These are phyloP conservation scores for Antheraea assamensis DNA, from an alignment of 2,888 invertebrate genomes.

Conservation along the genomic window DNA sequence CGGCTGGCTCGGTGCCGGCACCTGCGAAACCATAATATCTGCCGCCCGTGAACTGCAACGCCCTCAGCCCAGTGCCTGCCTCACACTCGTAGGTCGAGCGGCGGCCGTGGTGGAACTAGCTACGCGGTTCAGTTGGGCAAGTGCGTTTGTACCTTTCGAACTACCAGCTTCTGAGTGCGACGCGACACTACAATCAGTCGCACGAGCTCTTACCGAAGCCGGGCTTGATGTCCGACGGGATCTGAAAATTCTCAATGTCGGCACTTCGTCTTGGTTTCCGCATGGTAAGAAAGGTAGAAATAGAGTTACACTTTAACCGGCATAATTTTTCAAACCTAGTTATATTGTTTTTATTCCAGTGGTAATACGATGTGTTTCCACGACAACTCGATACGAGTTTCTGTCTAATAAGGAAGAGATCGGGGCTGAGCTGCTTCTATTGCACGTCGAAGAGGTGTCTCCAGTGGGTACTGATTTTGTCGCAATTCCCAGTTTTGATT, in stretches of 20 bases:
- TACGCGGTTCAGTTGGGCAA: slow-evolving; percentile 50
- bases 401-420: neutral
- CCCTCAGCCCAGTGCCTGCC: slow-evolving; percentile 38
- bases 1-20: slow-evolving; percentile 46
- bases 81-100: slow-evolving; percentile 40
- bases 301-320: neutral
- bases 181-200: slow-evolving; percentile 39
- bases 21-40: slow-evolving; percentile 45
- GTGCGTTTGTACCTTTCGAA: slow-evolving; percentile 44
- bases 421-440: slow-evolving; percentile 31
- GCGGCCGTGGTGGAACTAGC: slow-evolving; percentile 46
- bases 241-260: slow-evolving; percentile 23
- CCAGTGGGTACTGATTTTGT: neutral
- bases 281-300: slow-evolving; percentile 44
- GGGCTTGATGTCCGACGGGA: slow-evolving; percentile 43
- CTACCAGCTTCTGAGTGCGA: slow-evolving; percentile 41
- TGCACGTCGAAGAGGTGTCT: slow-evolving; percentile 39
- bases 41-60: slow-evolving; percentile 42
- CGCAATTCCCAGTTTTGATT: neutral
- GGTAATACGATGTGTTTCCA: slow-evolving; percentile 45
- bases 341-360: slow-evolving; percentile 36
- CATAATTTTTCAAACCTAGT: neutral
- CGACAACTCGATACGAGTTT: neutral
- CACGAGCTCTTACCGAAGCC: slow-evolving; percentile 41
- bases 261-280: slow-evolving; percentile 33